A percentile compares a stretch with the other conserved stretches of the same genome.
These are phyloP conservation scores for Dendrocincla tyrannina DNA, from an alignment of 2,797 vertebrate species.

Conservation along the genomic window DNA sequence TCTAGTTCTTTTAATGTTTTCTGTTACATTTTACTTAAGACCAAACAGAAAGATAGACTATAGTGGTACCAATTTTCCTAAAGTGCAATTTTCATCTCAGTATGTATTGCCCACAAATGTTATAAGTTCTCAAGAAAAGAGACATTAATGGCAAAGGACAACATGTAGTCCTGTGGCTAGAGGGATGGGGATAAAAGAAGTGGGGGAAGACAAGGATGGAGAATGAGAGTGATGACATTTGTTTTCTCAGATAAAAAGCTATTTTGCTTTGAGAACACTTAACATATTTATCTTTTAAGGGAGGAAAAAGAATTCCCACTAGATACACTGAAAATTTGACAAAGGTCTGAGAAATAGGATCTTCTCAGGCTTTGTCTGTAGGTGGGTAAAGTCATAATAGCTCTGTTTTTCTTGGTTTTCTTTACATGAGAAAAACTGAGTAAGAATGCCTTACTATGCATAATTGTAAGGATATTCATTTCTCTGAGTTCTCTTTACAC, in stretches of 20 bases:
- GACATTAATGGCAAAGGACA: neutral
- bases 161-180: neutral
- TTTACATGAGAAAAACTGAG: constrained; percentile 75
- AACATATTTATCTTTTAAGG: constrained; percentile 67
- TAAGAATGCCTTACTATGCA: constrained; percentile 67
- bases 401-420: constrained; percentile 76
- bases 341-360: constrained; percentile 74
- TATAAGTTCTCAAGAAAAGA: neutral
- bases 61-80: neutral
- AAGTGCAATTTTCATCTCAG: neutral
- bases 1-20: neutral
- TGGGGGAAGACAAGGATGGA: neutral
- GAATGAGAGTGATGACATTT: constrained; percentile 40
- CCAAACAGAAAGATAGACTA: neutral
- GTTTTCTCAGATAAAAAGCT: constrained; percentile 60
- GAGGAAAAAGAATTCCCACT: constrained; percentile 58
- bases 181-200: neutral
- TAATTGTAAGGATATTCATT: constrained; percentile 61
- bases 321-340: constrained; percentile 64
- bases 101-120: neutral
- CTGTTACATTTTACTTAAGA: neutral
- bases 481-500: constrained; percentile 47
- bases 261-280: constrained; percentile 54
- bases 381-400: constrained; percentile 69
- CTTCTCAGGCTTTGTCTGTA: constrained; percentile 76